phyloP scores from a whole-genome alignment of 92 coral and sea anemone species.

The Phymanthus crucifer region DNA sequence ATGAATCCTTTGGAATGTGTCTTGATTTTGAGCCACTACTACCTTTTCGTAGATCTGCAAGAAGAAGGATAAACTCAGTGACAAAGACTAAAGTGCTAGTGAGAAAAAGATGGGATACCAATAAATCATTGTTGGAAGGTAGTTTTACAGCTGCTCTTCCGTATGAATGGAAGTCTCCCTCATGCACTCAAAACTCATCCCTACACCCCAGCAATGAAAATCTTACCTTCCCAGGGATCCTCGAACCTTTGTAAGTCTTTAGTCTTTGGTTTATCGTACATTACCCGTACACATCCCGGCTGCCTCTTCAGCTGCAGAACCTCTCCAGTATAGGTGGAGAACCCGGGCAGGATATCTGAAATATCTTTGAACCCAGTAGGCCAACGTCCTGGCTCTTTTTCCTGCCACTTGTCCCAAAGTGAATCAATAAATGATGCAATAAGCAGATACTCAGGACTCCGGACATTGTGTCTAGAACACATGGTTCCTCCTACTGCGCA shows the following conservation, averaged over 20 bases:
- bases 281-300: slow-evolving; percentile 42
- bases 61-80: not conserved
- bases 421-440: slow-evolving; percentile 45
- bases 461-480: slow-evolving; percentile 27
- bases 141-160: too few relatives aligned
- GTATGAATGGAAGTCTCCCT: not conserved
- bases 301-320: slow-evolving; percentile 32
- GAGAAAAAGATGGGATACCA: too few relatives aligned
- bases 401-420: slow-evolving; percentile 57
- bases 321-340: slow-evolving; percentile 43
- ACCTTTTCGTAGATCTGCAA: not conserved
- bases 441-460: slow-evolving; percentile 40
- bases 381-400: slow-evolving; percentile 6
- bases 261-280: slow-evolving; percentile 23
- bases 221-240: slow-evolving; percentile 1
- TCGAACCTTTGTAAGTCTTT: not conserved
- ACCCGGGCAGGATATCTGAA: slow-evolving; percentile 44
- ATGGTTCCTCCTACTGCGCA: slow-evolving; percentile 52
- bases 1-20: not conserved
- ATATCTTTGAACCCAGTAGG: slow-evolving; percentile 38
- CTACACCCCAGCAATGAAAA: not conserved
- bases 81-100: too few relatives aligned
- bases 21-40: not conserved
- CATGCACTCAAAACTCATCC: not conserved
- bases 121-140: too few relatives aligned